Percentiles rank a stretch among this genome's conserved stretches.
phyloP scores from a whole-genome alignment of 1,140 invertebrate species.

The Dinothrombium tinctorium region DNA sequence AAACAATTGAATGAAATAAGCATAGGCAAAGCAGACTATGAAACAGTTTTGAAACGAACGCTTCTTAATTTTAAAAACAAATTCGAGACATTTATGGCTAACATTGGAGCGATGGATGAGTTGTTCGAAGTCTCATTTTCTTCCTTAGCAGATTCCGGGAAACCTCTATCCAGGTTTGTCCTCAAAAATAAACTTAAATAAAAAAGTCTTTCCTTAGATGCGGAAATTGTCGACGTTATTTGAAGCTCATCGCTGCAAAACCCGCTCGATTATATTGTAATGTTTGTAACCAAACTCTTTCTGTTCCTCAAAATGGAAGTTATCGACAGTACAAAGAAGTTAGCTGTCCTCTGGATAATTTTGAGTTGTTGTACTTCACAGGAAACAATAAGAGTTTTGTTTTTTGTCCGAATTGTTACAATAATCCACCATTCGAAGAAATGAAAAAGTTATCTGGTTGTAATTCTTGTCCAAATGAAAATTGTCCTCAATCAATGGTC shows the following conservation, averaged over 20 bases:
- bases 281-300: conserved; percentile 87
- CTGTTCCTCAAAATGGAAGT: conserved; percentile 73
- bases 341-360: conserved; percentile 93
- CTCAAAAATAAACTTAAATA: too few species aligned
- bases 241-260: conserved; percentile 89
- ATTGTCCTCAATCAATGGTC: conserved; percentile 66
- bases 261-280: conserved; percentile 80
- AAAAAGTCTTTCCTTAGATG: too few species aligned
- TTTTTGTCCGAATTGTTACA: conserved; percentile 95
- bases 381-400: conserved; percentile 22
- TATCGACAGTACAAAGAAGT: conserved; percentile 83
- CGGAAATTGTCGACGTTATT: conserved; percentile 87
- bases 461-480: conserved; percentile 85
- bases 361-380: conserved; percentile 52
- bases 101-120: conserved; percentile 76
- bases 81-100: conserved; percentile 84
- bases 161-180: conserved; percentile 46
- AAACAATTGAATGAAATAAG: conserved; percentile 91
- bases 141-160: conserved; percentile 72
- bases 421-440: conserved; percentile 89
- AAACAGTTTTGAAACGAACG: conserved; percentile 62
- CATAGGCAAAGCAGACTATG: conserved; percentile 60
- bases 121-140: conserved; percentile 94
- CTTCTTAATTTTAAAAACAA: conserved; percentile 84
- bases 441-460: conserved; percentile 79